Evolutionary conservation across 2,888 invertebrate genomes (phyloP).

Genomic region (Cynaeus angustus): DNA sequence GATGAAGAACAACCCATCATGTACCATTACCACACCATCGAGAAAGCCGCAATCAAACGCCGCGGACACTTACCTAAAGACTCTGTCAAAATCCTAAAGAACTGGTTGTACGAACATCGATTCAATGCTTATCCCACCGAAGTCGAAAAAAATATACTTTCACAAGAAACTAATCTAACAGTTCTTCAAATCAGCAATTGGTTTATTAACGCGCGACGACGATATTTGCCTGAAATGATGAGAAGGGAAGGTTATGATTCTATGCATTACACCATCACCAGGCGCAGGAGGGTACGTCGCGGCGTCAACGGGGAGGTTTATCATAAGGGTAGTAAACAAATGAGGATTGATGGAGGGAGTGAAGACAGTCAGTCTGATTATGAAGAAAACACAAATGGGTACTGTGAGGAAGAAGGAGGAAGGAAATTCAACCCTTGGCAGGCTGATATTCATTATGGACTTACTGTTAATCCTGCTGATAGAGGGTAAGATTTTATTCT

Average conservation of each 20-base stretch:
- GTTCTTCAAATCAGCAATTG: conserved; percentile 71
- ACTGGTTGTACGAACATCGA: conserved; percentile 70
- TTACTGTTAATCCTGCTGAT: conserved; percentile 67
- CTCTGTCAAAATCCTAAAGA: conserved; percentile 69
- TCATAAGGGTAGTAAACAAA: conserved; percentile 63
- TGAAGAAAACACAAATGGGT: conserved; percentile 61
- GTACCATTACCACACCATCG: conserved; percentile 59
- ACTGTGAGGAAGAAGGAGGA: conserved; percentile 60
- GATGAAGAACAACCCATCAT: conserved; percentile 62
- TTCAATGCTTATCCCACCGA: conserved; percentile 71
- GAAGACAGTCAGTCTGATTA: conserved; percentile 65
- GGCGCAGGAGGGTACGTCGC: conserved; percentile 64
- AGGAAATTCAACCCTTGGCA: conserved; percentile 70
- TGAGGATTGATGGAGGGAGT: conserved; percentile 63
- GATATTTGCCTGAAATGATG: conserved; percentile 71
- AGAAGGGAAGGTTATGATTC: conserved; percentile 70
- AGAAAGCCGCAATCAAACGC: conserved; percentile 62
- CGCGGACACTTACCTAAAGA: conserved; percentile 70
- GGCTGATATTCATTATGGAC: conserved; percentile 70
- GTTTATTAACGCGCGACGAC: conserved; percentile 69
- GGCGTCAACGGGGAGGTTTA: conserved; percentile 59
- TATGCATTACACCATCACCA: conserved; percentile 69
- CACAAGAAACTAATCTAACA: conserved; percentile 69
- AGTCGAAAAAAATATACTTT: conserved; percentile 69
- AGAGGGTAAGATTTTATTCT: conserved; percentile 53